phyloP scores from a whole-genome alignment of 2,888 invertebrate genomes.

The Limnephilus rhombicus region DNA sequence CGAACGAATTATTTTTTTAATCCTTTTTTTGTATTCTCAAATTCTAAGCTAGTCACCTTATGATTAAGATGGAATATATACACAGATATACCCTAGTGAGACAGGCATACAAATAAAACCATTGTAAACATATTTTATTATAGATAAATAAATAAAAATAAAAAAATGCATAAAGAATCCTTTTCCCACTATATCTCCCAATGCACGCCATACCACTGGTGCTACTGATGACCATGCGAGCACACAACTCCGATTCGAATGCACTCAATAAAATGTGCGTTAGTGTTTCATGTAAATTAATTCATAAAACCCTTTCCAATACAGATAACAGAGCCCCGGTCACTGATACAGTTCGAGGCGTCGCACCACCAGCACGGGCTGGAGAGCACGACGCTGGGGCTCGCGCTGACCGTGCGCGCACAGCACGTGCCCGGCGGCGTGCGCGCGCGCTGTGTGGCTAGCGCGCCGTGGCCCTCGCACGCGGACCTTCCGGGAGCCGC shows the following conservation, averaged over 20 bases:
- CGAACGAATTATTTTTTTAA: too few relatives aligned
- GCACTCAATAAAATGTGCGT: not conserved
- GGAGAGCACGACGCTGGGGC: conserved; percentile 78
- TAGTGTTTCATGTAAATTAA: not conserved
- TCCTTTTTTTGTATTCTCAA: too few relatives aligned
- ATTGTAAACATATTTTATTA: too few relatives aligned
- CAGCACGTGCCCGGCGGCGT: conserved; percentile 80
- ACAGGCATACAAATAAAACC: too few relatives aligned
- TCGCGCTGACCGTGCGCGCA: conserved; percentile 77
- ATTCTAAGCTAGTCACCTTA: too few relatives aligned
- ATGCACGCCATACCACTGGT: not conserved
- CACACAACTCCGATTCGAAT: not conserved
- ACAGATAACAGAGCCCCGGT: conserved; percentile 76
- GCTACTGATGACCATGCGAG: not conserved
- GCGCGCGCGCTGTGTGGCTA: conserved; percentile 81
- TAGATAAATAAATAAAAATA: too few relatives aligned
- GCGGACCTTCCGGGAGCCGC: conserved; percentile 79
- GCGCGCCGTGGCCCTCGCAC: conserved; percentile 79
- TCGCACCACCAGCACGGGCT: conserved; percentile 78
- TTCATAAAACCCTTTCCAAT: not conserved
- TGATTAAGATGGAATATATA: too few relatives aligned
- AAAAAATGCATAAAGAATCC: too few relatives aligned
- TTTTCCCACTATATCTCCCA: too few relatives aligned
- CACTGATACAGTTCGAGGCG: conserved; percentile 76
- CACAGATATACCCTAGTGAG: too few relatives aligned